phyloP scores from a whole-genome alignment of 2,797 vertebrate species.

The Sandelia bainsii region DNA sequence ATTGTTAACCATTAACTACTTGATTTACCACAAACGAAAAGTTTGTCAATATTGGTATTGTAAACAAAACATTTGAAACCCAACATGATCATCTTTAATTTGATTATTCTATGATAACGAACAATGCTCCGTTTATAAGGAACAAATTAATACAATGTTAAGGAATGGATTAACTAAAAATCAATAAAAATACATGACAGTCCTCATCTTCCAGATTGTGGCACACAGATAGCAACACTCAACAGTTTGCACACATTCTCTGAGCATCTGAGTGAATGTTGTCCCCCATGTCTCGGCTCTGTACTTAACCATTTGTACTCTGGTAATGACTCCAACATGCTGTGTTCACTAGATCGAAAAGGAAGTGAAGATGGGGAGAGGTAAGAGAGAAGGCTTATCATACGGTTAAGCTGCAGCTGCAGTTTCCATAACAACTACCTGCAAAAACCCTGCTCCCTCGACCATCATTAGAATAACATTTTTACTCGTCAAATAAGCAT shows the following conservation, averaged over 20 bases:
- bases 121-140: not conserved
- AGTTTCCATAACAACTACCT: conserved; percentile 87
- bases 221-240: conserved; percentile 24
- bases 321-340: conserved; percentile 76
- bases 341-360: conserved; percentile 73
- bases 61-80: not conserved
- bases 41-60: too few species aligned
- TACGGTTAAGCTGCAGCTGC: conserved; percentile 80
- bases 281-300: conserved; percentile 57
- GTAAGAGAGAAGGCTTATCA: conserved; percentile 68
- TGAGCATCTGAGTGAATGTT: conserved; percentile 44
- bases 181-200: not conserved
- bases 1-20: too few species aligned
- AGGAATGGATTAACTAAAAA: not conserved
- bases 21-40: too few species aligned
- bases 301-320: conserved; percentile 76
- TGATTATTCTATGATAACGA: not conserved
- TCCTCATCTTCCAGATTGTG: conserved; percentile 23
- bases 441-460: conserved; percentile 76
- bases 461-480: conserved; percentile 81
- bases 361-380: conserved; percentile 55
- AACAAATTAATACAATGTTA: not conserved
- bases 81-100: not conserved
- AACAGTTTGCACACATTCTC: conserved; percentile 48
- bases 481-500: conserved; percentile 81